phyloP scores from a whole-genome alignment of 2,888 invertebrate species.

The Ennomos fuscantarius region DNA sequence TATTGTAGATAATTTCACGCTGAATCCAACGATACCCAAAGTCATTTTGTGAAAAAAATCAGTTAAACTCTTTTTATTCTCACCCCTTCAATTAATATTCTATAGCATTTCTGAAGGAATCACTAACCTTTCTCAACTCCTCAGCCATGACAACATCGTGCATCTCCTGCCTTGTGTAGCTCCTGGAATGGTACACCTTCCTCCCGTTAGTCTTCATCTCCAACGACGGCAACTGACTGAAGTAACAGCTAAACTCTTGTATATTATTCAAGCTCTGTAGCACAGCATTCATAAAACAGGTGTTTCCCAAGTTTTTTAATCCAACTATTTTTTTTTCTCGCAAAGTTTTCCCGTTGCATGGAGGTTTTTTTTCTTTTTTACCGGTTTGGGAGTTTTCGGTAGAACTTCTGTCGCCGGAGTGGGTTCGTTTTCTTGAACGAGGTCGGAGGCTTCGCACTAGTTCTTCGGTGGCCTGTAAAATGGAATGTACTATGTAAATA shows the following conservation, averaged over 20 bases:
- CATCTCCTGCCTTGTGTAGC: conserved; percentile 86
- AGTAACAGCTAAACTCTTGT: conserved; percentile 92
- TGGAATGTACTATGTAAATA: no score
- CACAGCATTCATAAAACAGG: conserved; percentile 95
- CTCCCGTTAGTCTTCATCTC: conserved; percentile 86
- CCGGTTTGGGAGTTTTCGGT: conserved; percentile 71
- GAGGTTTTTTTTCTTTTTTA: conserved; percentile 60
- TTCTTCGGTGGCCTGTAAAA: conserved; percentile 75
- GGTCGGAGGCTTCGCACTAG: conserved; percentile 84
- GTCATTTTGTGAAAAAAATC: no score
- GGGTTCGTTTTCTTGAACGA: conserved; percentile 86
- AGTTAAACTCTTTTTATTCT: no score
- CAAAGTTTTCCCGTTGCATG: conserved; percentile 77
- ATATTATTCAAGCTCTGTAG: conserved; percentile 94
- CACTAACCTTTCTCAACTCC: conserved; percentile 88
- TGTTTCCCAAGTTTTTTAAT: conserved; percentile 92
- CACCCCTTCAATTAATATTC: no score
- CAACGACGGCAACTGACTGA: conserved; percentile 90
- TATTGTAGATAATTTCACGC: no score
- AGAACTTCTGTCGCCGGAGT: conserved; percentile 83
- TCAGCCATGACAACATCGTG: conserved; percentile 91
- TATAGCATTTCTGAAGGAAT: not conserved
- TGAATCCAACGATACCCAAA: no score
- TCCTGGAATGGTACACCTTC: conserved; percentile 86
- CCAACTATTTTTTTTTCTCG: conserved; percentile 88